Percentiles rank a stretch among this genome's conserved stretches.
Evolutionary conservation across 2,113 vertebrate genomes (phyloP).

Genomic region (Lagopus leucura): DNA sequence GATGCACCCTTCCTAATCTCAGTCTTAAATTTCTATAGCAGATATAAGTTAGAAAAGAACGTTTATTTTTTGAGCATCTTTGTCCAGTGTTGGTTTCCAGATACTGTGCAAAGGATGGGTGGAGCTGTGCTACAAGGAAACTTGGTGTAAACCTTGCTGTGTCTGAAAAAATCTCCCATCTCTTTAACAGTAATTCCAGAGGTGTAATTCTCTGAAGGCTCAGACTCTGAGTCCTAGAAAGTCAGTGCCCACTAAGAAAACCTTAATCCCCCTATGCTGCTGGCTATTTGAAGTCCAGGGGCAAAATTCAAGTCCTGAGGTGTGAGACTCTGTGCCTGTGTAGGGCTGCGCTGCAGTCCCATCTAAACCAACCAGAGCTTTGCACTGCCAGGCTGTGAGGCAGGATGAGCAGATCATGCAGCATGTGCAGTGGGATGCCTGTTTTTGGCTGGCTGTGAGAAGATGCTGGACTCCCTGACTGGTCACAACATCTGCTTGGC

Average conservation of each 20-base stretch:
- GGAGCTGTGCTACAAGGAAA: background rate
- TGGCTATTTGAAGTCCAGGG: background rate
- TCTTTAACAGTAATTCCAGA: background rate
- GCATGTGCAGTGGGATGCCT: background rate
- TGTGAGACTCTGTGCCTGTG: background rate
- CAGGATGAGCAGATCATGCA: background rate
- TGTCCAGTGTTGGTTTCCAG: background rate
- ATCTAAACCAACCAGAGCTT: accelerated
- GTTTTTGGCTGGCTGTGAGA: background rate
- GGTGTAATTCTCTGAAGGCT: background rate
- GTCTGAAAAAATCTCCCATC: background rate
- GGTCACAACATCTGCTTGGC: background rate
- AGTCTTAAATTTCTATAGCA: background rate
- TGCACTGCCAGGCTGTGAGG: background rate
- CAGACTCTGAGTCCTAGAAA: background rate
- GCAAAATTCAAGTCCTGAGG: background rate
- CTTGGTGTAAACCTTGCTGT: background rate
- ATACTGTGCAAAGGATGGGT: background rate
- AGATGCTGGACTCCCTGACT: background rate
- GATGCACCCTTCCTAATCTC: background rate
- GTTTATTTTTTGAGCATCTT: background rate
- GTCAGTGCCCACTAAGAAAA: background rate
- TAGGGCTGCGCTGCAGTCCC: background rate
- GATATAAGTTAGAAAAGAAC: background rate
- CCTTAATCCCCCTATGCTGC: background rate